Evolutionary conservation across 2,888 invertebrate genomes (phyloP).

Genomic region (Auanema sp.): DNA sequence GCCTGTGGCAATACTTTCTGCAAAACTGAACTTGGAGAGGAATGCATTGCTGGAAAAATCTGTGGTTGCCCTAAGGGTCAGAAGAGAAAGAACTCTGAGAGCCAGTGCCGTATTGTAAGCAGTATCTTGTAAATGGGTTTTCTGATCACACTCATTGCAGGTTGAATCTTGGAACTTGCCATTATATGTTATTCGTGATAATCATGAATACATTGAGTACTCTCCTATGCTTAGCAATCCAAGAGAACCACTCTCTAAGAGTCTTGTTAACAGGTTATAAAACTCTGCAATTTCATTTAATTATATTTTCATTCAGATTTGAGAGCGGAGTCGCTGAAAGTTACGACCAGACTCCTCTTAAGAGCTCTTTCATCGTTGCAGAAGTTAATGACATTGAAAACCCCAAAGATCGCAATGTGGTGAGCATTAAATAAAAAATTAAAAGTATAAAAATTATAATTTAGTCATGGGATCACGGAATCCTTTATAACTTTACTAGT

Average conservation of each 20-base stretch:
- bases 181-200: slow-evolving; percentile 51
- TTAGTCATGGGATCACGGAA: slow-evolving; percentile 49
- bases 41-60: slow-evolving; percentile 56
- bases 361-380: slow-evolving; percentile 37
- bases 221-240: slow-evolving; percentile 43
- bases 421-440: slow-evolving; percentile 7
- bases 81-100: slow-evolving; percentile 44
- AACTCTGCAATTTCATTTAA: not conserved
- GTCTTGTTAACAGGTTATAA: slow-evolving; percentile 21
- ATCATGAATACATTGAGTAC: slow-evolving; percentile 37
- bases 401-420: slow-evolving; percentile 33
- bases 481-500: slow-evolving; percentile 57
- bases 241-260: slow-evolving; percentile 34
- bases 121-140: not conserved
- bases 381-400: slow-evolving; percentile 50
- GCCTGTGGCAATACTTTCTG: slow-evolving; percentile 54
- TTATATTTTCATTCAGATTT: slow-evolving; percentile 25
- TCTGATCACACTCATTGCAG: slow-evolving; percentile 5
- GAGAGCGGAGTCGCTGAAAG: slow-evolving; percentile 41
- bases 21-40: slow-evolving; percentile 56
- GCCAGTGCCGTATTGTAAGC: slow-evolving; percentile 44
- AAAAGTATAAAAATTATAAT: slow-evolving; percentile 1
- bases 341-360: slow-evolving; percentile 47
- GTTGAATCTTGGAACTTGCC: slow-evolving; percentile 54
- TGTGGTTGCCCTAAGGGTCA: slow-evolving; percentile 56